Evolutionary conservation across 2,797 vertebrate genomes (phyloP), one percentile per base, ranked within the genome.

Genomic region (Emys orbicularis): DNA sequence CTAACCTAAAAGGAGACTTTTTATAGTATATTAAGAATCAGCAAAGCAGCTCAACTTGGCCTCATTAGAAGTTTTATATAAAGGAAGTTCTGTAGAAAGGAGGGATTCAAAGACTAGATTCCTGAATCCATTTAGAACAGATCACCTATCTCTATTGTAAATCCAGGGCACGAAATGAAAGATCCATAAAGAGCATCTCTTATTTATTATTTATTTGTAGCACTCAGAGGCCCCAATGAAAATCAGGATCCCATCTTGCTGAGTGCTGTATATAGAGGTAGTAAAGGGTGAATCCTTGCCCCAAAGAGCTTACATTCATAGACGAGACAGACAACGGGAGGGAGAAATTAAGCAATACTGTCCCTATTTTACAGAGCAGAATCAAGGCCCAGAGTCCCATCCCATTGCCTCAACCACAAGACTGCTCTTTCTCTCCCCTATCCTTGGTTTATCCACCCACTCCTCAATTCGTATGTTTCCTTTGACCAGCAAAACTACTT

Each of bases 221-320:
- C 83, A 94, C 44, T 6, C 84, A 93, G 87, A 90, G 25, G 89
- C 4, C 49, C 34, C n/a, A n/a, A 84, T 88, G 83, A 96, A 90
- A 94, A 92, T 61, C 54, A 57, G 47, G 68, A 72, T 72, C 19
- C 68, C 21, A 37, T 68, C 65, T 10, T 37, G 65, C 65, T 68
- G 65, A 87, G 81, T 76, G 52, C 8, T 93, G 15, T 79, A 92
- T 89, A 88, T 37, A 90, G 41, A 84, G 34, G 56, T 19, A 41
- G 19, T 6, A 77, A 88, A 61, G 81, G 47, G 47, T 88, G 19
- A 86, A 21, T 18, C 29, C 25, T 19, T 31, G 18, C 84, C 56
- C 79, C 90, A 91, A 37, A 79, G 1, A 31, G 34, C 29, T 90
- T 87, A 59, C 80, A 92, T 27, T 31, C 4, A 87, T 1, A 88